Evolutionary conservation across 2,113 vertebrate genomes (phyloP).

Genomic region (Arvicanthis niloticus): DNA sequence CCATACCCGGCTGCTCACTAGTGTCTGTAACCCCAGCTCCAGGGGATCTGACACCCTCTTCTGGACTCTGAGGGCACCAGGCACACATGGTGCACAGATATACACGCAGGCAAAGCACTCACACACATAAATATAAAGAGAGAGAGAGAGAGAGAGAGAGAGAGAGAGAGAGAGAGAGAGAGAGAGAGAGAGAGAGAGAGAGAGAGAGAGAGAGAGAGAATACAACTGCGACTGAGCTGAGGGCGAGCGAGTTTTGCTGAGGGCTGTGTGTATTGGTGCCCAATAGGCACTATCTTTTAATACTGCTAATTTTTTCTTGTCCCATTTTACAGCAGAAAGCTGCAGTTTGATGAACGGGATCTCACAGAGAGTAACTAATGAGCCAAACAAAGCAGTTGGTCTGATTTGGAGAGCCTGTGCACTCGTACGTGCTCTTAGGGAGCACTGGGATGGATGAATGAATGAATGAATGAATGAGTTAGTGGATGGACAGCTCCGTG

Average conservation of each 20-base stretch:
- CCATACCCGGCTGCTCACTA: neutral
- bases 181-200: neutral
- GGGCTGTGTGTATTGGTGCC: neutral
- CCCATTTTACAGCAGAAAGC: conserved; percentile 1
- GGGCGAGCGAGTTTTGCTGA: neutral
- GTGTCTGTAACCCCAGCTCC: neutral
- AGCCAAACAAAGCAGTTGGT: neutral
- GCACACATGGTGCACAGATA: neutral
- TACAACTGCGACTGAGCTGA: neutral
- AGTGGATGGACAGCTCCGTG: neutral
- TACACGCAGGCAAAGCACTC: neutral
- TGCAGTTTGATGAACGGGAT: neutral
- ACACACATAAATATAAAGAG: neutral
- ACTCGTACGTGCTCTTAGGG: neutral
- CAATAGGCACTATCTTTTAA: neutral
- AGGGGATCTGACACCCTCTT: neutral
- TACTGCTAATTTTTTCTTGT: neutral
- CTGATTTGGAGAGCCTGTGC: neutral
- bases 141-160: neutral
- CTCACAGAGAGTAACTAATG: neutral
- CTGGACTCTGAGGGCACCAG: neutral
- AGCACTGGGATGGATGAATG: neutral
- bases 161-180: neutral
- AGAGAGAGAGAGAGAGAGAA: neutral
- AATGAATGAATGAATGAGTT: neutral